These are phyloP conservation scores for Mylabris phalerata DNA, from an alignment of 1,140 invertebrate species.

Conservation along the genomic window DNA sequence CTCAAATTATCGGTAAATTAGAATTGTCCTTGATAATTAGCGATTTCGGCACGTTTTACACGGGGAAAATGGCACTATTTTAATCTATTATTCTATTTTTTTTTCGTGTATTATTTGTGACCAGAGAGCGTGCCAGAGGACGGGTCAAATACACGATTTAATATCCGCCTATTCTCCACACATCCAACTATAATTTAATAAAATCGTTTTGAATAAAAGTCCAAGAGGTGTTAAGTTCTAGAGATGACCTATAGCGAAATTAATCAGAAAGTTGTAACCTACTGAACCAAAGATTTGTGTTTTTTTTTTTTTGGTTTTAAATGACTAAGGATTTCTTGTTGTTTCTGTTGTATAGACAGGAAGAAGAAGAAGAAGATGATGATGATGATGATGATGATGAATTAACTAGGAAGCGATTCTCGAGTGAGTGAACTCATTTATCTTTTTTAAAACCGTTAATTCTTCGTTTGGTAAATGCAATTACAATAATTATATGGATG, in stretches of 20 bases:
- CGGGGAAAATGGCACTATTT: neutral
- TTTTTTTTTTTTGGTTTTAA: neutral
- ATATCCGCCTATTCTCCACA: constrained; percentile 17
- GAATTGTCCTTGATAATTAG: constrained; percentile 30
- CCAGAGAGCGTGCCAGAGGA: constrained; percentile 17
- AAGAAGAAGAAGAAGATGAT: no score
- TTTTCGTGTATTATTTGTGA: constrained; percentile 17
- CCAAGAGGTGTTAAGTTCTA: neutral
- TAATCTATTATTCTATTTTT: neutral
- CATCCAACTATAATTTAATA: constrained; percentile 3
- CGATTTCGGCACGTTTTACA: constrained; percentile 30
- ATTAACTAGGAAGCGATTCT: no score
- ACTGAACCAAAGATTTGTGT: constrained; percentile 6
- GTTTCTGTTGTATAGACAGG: no score
- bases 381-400: no score
- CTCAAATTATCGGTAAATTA: neutral
- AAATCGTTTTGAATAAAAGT: neutral
- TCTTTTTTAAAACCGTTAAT: no score
- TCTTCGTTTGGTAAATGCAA: no score
- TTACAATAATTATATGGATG: no score
- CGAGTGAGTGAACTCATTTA: no score
- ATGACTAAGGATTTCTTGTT: no score
- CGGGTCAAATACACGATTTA: constrained; percentile 17
- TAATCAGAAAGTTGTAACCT: constrained; percentile 6
- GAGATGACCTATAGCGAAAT: neutral